Evolutionary conservation across 2,797 vertebrate species (phyloP), one percentile per base, ranked within the genome.

Genomic region (Hydrophis major): DNA sequence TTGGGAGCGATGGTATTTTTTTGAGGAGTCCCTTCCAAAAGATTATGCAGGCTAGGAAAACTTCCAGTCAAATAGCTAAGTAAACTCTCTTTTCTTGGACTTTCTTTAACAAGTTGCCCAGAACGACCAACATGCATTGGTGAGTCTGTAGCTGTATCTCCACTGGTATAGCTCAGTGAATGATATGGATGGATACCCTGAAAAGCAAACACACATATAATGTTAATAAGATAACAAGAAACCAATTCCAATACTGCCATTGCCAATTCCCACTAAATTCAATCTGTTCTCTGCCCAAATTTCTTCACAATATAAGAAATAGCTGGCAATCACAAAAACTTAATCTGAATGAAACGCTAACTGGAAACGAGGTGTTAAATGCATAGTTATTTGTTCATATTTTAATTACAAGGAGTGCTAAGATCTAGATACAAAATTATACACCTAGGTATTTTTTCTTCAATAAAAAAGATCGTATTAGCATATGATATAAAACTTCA

Each of bases 161-260:
- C 99, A 66, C 99, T 99, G 74, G 99, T 99, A 95, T 99, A 99
- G 97, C 99, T 99, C 96, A 99, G 96, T 12, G 99, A 99, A 90
- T 99, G 99, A 97, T 99, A 99, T 0, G 99, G 99, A 96, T 99
- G 99, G 87, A 99, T 98, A 89, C 99, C 99, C 99, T 99, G 93
- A n/a, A 92, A 95, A 20, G 25, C 2, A 66, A 37, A 94, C 3
- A 86, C 55, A 94, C 6, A 13, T 8, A 93, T n/a, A 11, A 20
- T 27, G 56, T n/a, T 83, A 56, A 56, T 83, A 63, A n/a, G 25
- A 88, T 42, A 11, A 60, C 27, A 28, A 42, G n/a, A 8, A 74
- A 6, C 6, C 4, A 59, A 60, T 4, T 78, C 27, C 32, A 32
- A 25, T 20, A 69, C 28, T 60, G 12, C 86, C 55, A 66, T n/a